Evolutionary conservation across 1,140 invertebrate species (phyloP).

Genomic region (Zaprionus capensis): DNA sequence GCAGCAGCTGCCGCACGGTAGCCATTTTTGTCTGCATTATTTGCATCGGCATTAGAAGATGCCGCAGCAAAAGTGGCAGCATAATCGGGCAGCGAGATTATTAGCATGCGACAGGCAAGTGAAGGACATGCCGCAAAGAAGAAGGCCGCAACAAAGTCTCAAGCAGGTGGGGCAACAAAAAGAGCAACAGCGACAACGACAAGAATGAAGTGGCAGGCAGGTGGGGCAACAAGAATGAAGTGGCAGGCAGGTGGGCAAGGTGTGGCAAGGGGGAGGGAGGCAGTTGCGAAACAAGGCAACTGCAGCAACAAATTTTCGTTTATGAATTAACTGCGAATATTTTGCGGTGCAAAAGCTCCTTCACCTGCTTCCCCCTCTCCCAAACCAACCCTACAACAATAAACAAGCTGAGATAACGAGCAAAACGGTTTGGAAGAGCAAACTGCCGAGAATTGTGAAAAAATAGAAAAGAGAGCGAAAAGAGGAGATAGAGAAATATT

Average conservation of each 20-base stretch:
- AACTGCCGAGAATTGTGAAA: neutral
- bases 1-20: constrained; percentile 3
- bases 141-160: constrained; percentile 16
- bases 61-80: constrained; percentile 28
- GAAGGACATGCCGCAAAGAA: constrained; percentile 10
- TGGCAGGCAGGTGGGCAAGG: constrained; percentile 6
- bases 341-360: constrained; percentile 21
- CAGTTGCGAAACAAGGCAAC: constrained; percentile 31
- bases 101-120: constrained; percentile 54
- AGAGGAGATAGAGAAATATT: neutral
- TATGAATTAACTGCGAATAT: constrained; percentile 55
- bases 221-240: constrained; percentile 7
- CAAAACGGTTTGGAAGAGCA: constrained; percentile 1
- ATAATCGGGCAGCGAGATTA: constrained; percentile 68
- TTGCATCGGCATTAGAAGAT: constrained; percentile 36
- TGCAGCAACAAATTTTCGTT: constrained; percentile 46
- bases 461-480: neutral
- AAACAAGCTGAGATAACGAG: constrained; percentile 5
- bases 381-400: neutral
- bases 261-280: neutral
- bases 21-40: constrained; percentile 30
- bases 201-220: constrained; percentile 16
- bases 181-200: neutral
- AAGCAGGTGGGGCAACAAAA: constrained; percentile 4
- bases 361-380: neutral